Evolutionary conservation across 2,113 vertebrate species (phyloP).

Genomic region (Mobula hypostoma): DNA sequence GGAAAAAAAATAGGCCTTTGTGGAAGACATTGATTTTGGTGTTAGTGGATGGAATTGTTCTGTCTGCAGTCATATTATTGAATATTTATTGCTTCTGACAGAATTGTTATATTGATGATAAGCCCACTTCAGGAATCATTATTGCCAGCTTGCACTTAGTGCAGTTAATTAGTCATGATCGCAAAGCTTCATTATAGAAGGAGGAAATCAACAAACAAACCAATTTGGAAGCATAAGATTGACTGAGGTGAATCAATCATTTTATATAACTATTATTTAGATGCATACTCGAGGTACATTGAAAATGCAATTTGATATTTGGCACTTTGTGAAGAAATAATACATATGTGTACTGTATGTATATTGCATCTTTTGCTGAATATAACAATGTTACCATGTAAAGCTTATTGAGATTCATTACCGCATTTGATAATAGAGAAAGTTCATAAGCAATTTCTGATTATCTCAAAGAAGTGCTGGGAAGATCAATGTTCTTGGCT

Average conservation of each 20-base stretch:
- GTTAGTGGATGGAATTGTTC: background rate
- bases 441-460: background rate
- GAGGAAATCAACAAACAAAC: background rate
- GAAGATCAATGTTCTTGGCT: background rate
- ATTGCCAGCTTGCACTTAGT: constrained; percentile 12
- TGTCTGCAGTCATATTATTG: background rate
- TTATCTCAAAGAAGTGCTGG: background rate
- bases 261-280: background rate
- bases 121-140: background rate
- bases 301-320: background rate
- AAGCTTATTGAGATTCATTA: background rate
- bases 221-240: background rate
- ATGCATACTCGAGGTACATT: background rate
- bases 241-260: background rate
- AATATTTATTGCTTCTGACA: background rate
- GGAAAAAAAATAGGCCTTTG: background rate
- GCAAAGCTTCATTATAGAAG: background rate
- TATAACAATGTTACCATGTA: background rate
- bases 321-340: background rate
- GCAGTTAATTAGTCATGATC: constrained; percentile 4
- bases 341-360: too few relatives aligned
- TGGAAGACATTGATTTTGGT: constrained; percentile 14
- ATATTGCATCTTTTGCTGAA: background rate
- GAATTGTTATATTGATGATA: background rate
- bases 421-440: background rate